Base-by-base conservation (phyloP, 2,797 vertebrate genomes). In the Peromyscus attwateri region DNA sequence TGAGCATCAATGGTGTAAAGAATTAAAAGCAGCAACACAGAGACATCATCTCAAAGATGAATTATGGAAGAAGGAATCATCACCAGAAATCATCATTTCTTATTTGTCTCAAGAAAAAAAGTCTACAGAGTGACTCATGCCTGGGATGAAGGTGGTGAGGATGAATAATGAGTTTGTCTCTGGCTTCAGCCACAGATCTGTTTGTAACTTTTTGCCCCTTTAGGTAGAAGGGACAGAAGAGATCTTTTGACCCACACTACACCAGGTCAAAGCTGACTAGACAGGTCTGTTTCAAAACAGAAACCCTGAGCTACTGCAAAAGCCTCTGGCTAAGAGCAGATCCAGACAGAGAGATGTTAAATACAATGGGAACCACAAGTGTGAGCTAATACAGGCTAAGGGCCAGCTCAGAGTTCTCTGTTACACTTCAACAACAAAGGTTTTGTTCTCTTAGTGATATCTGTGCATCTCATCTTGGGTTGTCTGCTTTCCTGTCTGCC, bases 121-220 rank as follows among this genome's bases (percentile, higher is more conserved):
- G 4, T 11, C 6, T 43, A 68, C 1, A 73, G 9, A 10, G 16
- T 57, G 31, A 49, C 37, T 14, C 11, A 89, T 25, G 6, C 7
- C 21, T 34, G 3, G 0, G 16, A 0, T 40, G 46, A 16, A 73
- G 1, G 3, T 12, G 81, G 23, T 46, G 12, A 12, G 5, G 3
- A 13, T 37, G n/a, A 82, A 27, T 73, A 1, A 4, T 60, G 75
- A 60, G 10, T 11, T 68, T 55, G 64, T 49, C 29, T 94, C 8
- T 31, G 25, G 25, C 9, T 76, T 34, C 10, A 75, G 52, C 43
- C 71, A 27, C 34, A 87, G 29, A 34, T 25, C 0, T 49, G 17
- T 79, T 46, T 19, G 10, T 52, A 6, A 70, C 40, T 43, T 46
- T 23, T 75, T 19, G 29, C 6, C 0, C 21, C 7, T 75, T 84